These are phyloP conservation scores for Athalia circularis DNA, from an alignment of 2,888 invertebrate species.

Conservation along the genomic window DNA sequence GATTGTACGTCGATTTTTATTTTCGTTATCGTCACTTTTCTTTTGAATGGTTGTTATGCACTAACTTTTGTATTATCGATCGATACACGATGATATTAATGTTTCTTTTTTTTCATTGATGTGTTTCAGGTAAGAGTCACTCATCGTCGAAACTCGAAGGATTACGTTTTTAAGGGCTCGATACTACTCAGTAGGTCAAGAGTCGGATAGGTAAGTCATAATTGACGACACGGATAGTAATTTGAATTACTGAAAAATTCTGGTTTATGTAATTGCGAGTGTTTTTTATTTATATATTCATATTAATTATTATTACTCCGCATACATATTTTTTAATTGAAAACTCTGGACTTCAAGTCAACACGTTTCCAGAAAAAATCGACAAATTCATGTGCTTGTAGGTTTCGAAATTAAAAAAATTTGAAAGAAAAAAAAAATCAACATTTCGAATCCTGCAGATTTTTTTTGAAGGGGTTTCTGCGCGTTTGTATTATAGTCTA, in stretches of 20 bases:
- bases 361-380: too few relatives aligned
- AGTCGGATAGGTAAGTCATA: not conserved
- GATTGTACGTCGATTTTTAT: not conserved
- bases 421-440: too few relatives aligned
- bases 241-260: not conserved
- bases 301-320: too few relatives aligned
- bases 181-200: constrained; percentile 13
- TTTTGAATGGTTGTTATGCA: not conserved
- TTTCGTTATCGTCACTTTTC: not conserved
- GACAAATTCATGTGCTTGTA: too few relatives aligned
- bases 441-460: too few relatives aligned
- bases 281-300: too few relatives aligned
- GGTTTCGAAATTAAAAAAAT: too few relatives aligned
- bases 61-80: too few relatives aligned
- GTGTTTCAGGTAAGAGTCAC: constrained; percentile 38
- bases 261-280: not conserved
- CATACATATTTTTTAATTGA: too few relatives aligned
- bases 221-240: not conserved
- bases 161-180: constrained; percentile 16
- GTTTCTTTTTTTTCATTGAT: not conserved
- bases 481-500: too few relatives aligned
- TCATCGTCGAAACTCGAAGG: constrained; percentile 23
- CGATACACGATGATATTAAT: not conserved
- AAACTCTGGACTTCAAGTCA: too few relatives aligned
- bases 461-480: too few relatives aligned